Conservation (phyloP, 2,888 invertebrate genomes). For the Lithophane socia region DNA sequence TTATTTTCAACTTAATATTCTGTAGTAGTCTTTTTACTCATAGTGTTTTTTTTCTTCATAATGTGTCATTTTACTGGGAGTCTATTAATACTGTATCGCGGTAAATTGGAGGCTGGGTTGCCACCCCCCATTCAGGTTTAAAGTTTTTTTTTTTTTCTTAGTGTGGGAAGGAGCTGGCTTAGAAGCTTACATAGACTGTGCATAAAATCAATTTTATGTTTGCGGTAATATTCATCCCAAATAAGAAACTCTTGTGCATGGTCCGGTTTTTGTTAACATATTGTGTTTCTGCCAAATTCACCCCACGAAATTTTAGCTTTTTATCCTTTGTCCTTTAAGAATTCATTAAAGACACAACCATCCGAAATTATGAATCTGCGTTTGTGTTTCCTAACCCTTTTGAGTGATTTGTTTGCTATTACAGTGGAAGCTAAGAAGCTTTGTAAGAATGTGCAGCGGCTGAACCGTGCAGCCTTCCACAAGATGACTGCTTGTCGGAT, state of each 20-base stretch:
- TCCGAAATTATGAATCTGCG: neutral
- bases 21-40: too few relatives aligned
- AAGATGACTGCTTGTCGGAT: constrained; percentile 36
- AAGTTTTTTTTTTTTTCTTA: too few relatives aligned
- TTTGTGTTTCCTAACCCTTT: neutral
- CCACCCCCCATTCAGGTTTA: too few relatives aligned
- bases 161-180: too few relatives aligned
- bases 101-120: too few relatives aligned
- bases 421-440: constrained; percentile 30
- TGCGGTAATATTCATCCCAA: neutral
- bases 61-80: too few relatives aligned
- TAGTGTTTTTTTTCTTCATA: too few relatives aligned
- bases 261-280: neutral
- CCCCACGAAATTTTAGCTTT: neutral
- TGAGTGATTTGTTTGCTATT: neutral
- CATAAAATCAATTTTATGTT: neutral
- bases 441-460: constrained; percentile 36
- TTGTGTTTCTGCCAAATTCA: neutral
- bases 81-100: too few relatives aligned
- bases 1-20: too few relatives aligned
- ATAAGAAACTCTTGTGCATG: neutral
- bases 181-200: too few relatives aligned
- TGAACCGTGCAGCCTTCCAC: constrained; percentile 22
- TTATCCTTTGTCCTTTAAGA: neutral
- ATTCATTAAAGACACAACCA: neutral